A percentile compares a stretch with the other conserved stretches of the same genome.
These are phyloP conservation scores for Anoncus sp. DNA, from an alignment of 2,888 invertebrate species.

Conservation along the genomic window DNA sequence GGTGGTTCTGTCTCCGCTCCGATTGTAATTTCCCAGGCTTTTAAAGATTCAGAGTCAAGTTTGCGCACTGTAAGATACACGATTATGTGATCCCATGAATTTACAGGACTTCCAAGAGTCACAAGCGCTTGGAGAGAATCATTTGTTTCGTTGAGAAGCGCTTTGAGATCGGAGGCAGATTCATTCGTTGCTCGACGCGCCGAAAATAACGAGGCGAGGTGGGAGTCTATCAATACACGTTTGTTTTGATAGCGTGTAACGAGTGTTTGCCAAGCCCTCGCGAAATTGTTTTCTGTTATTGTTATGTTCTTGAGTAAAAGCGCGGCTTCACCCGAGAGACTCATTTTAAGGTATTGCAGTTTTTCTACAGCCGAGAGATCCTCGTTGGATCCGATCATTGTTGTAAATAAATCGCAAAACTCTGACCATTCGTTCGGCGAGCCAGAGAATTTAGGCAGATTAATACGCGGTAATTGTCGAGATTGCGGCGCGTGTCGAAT, in stretches of 20 bases:
- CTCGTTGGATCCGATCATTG: slow-evolving; percentile 24
- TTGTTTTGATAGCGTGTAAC: slow-evolving; percentile 58
- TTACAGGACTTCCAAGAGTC: slow-evolving; percentile 1
- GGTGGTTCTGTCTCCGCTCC: slow-evolving; percentile 25
- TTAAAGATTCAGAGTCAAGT: slow-evolving; percentile 15
- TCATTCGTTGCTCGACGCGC: slow-evolving; percentile 2
- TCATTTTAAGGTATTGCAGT: slow-evolving; percentile 55
- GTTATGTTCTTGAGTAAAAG: slow-evolving; percentile 50
- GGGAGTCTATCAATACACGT: slow-evolving; percentile 45
- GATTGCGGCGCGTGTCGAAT: slow-evolving; percentile 7
- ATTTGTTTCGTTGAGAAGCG: slow-evolving; percentile 21
- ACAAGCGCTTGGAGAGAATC: slow-evolving; percentile 41
- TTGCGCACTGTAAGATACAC: slow-evolving; percentile 35
- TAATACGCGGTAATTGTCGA: slow-evolving; percentile 40
- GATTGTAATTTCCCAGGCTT: slow-evolving; percentile 43
- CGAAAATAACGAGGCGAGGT: slow-evolving; percentile 51
- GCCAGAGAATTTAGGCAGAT: slow-evolving; percentile 42
- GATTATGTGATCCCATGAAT: slow-evolving; percentile 19
- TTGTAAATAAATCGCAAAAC: slow-evolving; percentile 54
- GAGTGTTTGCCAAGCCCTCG: slow-evolving; percentile 53
- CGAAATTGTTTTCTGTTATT: slow-evolving; percentile 49
- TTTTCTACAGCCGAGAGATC: slow-evolving; percentile 54
- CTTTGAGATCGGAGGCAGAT: slow-evolving; percentile 34
- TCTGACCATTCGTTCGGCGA: slow-evolving; percentile 41
- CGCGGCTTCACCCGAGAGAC: slow-evolving; percentile 53